Evolutionary conservation across 2,797 vertebrate genomes (phyloP).

Genomic region (Ptychadena robeensis): DNA sequence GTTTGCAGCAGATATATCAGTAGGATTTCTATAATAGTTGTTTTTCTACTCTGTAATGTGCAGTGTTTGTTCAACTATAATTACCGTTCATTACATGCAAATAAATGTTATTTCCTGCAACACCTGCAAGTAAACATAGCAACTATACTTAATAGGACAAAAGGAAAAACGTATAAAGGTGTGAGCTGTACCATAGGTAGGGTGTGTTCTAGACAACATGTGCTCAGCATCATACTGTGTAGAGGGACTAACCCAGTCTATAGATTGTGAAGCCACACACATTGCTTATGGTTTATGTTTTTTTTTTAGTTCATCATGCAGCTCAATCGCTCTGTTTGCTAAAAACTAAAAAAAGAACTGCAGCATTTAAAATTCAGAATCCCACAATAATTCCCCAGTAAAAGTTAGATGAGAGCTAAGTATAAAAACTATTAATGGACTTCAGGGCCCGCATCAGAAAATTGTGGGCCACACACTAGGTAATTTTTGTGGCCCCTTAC

Average conservation of each 20-base stretch:
- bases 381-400: not conserved
- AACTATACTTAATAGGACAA: not conserved
- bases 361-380: not conserved
- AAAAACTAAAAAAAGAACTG: too few relatives aligned
- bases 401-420: not conserved
- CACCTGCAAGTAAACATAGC: constrained; percentile 23
- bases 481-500: too few relatives aligned
- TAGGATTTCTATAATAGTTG: constrained; percentile 3
- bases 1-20: constrained; percentile 5
- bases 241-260: not conserved
- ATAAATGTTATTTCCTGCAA: constrained; percentile 18
- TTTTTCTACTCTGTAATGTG: constrained; percentile 1
- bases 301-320: not conserved
- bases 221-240: not conserved
- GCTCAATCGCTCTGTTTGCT: too few relatives aligned
- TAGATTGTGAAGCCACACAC: not conserved
- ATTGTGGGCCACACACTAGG: too few relatives aligned
- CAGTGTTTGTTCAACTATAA: constrained; percentile 7
- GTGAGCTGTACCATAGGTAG: not conserved
- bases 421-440: too few relatives aligned
- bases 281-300: not conserved
- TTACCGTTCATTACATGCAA: constrained; percentile 41
- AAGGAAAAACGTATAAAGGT: not conserved
- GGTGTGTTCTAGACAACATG: not conserved
- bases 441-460: too few relatives aligned